Percentiles rank a stretch among this genome's conserved stretches.
Conservation (phyloP, 2,113 vertebrate species). For the Phainopepla nitens region DNA sequence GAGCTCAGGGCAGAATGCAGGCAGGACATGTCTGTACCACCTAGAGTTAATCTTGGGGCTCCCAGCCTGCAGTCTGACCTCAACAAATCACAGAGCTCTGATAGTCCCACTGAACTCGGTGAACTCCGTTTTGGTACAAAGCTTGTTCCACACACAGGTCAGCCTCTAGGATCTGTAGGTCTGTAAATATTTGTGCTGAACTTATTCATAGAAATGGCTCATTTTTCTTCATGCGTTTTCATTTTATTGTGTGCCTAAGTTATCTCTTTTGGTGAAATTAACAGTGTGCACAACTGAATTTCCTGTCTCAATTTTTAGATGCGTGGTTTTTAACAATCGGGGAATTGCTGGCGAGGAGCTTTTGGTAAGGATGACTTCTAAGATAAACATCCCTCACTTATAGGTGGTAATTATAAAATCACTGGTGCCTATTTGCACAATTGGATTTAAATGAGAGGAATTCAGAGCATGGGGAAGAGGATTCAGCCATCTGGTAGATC, state of each 20-base stretch:
- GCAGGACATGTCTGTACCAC: neutral
- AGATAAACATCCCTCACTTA: slow-evolving; percentile 3
- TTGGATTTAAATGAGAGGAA: neutral
- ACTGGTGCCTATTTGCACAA: neutral
- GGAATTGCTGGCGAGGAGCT: slow-evolving; percentile 87
- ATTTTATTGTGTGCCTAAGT: neutral
- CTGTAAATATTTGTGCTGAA: neutral
- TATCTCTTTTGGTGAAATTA: neutral
- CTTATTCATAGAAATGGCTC: neutral
- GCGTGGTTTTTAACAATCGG: slow-evolving; percentile 89
- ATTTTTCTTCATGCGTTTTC: neutral
- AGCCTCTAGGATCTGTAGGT: neutral
- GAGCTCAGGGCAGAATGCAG: neutral
- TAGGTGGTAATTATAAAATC: neutral
- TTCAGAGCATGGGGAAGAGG: neutral
- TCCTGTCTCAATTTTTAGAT: slow-evolving; percentile 81
- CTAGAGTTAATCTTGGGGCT: neutral
- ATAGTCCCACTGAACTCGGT: neutral
- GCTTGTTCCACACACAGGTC: neutral
- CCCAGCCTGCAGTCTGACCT: neutral
- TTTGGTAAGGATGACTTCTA: slow-evolving; percentile 82
- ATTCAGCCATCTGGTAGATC: neutral
- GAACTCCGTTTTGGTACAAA: neutral
- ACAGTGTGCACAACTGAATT: neutral
- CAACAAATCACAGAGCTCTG: neutral